Base-by-base conservation (phyloP, 2,888 invertebrate genomes). In the Drosophila percnosoma region DNA sequence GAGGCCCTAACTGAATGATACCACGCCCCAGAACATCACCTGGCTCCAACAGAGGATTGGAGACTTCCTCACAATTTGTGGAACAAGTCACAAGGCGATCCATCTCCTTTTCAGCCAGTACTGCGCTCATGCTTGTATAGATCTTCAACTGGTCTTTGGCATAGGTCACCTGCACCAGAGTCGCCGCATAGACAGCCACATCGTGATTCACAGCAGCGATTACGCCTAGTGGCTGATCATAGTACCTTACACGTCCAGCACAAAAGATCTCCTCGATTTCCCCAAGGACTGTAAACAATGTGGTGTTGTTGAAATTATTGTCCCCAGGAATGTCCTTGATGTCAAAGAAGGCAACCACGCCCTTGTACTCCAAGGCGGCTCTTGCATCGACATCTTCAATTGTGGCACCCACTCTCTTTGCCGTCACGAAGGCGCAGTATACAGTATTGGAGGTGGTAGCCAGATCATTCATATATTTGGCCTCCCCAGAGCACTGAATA, bases 211-310 rank as follows among this genome's bases (percentile, higher is more conserved):
- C 94, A 0, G 97, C 97, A 0, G 96, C 95, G 15, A 98, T 94
- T 0, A 97, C 91, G 0, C 96, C 98, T 13, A 97, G 87, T 0
- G 97, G 95, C 87, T 98, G 97, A 0, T 96, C 96, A 69, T 95
- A 95, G 90, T 95, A 96, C 11, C 93, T 83, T 0, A 91, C 89
- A 18, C 68, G 69, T 2, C 87, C 89, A 86, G 91, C 10, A 51
- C 83, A 31, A 59, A 91, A 83, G 75, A 93, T 91, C 91, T 94
- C 21, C 90, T 94, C 95, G 18, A 72, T 68, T 3, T 82, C 78
- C 2, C 45, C 36, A 11, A 11, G 21, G 0, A 57, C 69, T 0
- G 67, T 33, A n/a, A 72, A 7, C 15, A 0, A 92, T 77, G 91
- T 96, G 96, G 62, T 92, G 92, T 0, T 96, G 95, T 68, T 51